Percentiles rank a stretch among this genome's conserved stretches.
Conservation (phyloP, 2,888 invertebrate species). For the Drymonia ruficornis region DNA sequence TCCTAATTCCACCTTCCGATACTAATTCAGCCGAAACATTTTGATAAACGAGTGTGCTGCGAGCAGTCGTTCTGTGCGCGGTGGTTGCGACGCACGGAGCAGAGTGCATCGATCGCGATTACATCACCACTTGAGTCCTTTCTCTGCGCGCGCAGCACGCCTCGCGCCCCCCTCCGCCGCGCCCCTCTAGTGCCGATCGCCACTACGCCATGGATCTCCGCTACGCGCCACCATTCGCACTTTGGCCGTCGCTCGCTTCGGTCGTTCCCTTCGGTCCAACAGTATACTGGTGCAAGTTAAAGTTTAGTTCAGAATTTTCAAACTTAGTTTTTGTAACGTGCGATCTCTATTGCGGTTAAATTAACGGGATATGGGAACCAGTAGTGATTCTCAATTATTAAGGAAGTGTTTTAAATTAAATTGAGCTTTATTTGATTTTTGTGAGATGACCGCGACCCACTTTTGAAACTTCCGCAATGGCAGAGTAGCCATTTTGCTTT, state of each 20-base stretch:
- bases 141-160: conserved; percentile 80
- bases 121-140: conserved; percentile 82
- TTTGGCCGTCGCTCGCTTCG: conserved; percentile 62
- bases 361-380: conserved; percentile 37
- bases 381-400: conserved; percentile 51
- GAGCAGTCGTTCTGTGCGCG: conserved; percentile 10
- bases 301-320: conserved; percentile 55
- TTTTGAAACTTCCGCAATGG: conserved; percentile 75
- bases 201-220: conserved; percentile 65
- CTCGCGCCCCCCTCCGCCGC: conserved; percentile 40
- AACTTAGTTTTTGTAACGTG: conserved; percentile 49
- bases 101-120: conserved; percentile 83
- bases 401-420: conserved; percentile 51
- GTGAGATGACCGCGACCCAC: conserved; percentile 73
- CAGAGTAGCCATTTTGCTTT: conserved; percentile 60
- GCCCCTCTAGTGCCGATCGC: conserved; percentile 60
- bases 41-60: conserved; percentile 12
- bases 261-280: conserved; percentile 56
- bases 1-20: conserved; percentile 5
- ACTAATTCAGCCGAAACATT: background rate
- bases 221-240: conserved; percentile 76
- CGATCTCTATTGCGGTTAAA: conserved; percentile 33
- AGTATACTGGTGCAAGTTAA: conserved; percentile 60
- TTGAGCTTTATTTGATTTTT: conserved; percentile 38
- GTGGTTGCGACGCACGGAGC: conserved; percentile 32